Percentiles rank a stretch among this genome's conserved stretches.
These are phyloP conservation scores for Antitype chi DNA, from an alignment of 2,888 invertebrate species.

Conservation along the genomic window DNA sequence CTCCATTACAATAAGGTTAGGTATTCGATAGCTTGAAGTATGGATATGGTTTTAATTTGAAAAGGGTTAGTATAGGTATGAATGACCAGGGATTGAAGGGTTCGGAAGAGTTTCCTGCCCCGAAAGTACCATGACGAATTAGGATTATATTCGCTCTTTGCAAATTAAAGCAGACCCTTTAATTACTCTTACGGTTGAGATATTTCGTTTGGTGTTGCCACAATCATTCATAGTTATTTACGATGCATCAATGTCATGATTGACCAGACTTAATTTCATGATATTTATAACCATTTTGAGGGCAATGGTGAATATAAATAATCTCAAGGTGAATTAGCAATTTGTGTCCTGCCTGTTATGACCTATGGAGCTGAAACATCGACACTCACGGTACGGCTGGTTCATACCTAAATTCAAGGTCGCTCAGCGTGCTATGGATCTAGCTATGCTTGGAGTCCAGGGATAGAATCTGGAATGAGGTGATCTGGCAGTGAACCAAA, in stretches of 20 bases:
- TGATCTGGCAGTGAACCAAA: too few relatives aligned
- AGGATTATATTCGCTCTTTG: conserved; percentile 55
- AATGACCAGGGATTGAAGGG: conserved; percentile 58
- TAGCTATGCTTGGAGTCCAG: too few relatives aligned
- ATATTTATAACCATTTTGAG: background rate
- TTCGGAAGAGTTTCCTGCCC: conserved; percentile 29
- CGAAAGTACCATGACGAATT: conserved; percentile 54
- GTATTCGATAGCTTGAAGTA: background rate
- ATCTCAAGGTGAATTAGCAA: background rate
- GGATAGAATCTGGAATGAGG: too few relatives aligned
- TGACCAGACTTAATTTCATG: background rate
- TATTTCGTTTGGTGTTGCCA: conserved; percentile 18
- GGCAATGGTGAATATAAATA: background rate
- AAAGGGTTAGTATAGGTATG: conserved; percentile 50
- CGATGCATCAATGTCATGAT: conserved; percentile 20
- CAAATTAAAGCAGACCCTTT: conserved; percentile 49
- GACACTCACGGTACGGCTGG: too few relatives aligned
- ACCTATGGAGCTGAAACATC: too few relatives aligned
- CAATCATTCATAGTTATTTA: conserved; percentile 20
- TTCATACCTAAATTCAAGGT: too few relatives aligned
- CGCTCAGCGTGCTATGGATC: too few relatives aligned
- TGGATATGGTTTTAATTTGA: conserved; percentile 42
- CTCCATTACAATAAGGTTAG: background rate
- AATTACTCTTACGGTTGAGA: conserved; percentile 51
- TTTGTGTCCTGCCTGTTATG: too few relatives aligned